Conservation (phyloP, 2,888 invertebrate species). For the Clistopyga incitator region DNA sequence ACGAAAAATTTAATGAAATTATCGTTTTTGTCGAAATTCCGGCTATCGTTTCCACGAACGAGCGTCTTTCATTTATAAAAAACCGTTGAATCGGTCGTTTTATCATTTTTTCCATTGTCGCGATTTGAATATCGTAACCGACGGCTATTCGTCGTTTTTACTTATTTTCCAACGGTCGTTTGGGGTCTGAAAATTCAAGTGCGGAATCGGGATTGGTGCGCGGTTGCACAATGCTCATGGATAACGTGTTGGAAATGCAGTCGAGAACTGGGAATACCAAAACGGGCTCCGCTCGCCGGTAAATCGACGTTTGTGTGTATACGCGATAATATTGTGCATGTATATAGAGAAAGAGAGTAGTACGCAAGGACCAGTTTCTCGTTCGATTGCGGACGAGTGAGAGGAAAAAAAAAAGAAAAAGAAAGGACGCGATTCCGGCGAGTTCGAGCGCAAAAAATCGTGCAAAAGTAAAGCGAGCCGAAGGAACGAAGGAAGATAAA, state of each 20-base stretch:
- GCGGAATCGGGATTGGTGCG: constrained; percentile 3
- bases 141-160: background rate
- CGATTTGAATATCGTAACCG: constrained; percentile 4
- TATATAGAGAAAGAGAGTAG: constrained; percentile 12
- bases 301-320: constrained; percentile 54
- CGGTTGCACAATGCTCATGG: constrained; percentile 58
- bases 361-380: constrained; percentile 64
- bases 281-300: constrained; percentile 58
- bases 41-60: background rate
- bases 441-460: constrained; percentile 28
- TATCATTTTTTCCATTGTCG: background rate
- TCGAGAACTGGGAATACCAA: constrained; percentile 61
- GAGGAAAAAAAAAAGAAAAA: constrained; percentile 53
- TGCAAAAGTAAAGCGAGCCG: constrained; percentile 29
- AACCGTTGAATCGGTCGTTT: background rate
- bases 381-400: constrained; percentile 39
- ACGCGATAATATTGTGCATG: constrained; percentile 2
- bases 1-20: background rate
- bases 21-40: background rate
- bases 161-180: constrained; percentile 10
- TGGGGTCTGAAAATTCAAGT: background rate
- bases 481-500: too few species aligned
- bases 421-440: constrained; percentile 66
- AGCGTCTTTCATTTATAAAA: background rate
- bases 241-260: constrained; percentile 45